Base-by-base conservation (phyloP, 2,888 invertebrate genomes). In the Xestia sexstrigata region DNA sequence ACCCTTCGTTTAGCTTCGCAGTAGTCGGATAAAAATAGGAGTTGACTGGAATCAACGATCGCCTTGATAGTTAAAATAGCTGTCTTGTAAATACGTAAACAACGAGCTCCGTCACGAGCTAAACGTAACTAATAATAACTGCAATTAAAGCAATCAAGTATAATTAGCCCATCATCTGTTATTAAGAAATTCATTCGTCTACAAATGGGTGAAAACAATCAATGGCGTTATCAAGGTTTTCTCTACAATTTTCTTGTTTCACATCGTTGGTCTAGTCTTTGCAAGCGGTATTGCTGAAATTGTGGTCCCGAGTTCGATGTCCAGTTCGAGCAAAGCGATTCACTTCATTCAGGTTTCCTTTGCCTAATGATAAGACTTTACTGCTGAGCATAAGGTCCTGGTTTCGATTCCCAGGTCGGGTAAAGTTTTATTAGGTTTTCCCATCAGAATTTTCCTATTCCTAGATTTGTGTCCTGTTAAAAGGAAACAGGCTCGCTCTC, bases 141-240 rank as follows among this genome's bases (percentile, higher is more conserved):
- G 83, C 39, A 62, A 83, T 79, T 62, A 82, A 82, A 30, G 11
- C 9, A 47, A 17, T 78, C 65, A 62, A 45, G 45, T 67, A 15
- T 77, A 67, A 83, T 77, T 62, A 20, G 20, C 20, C 42, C n/a
- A 76, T 79, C 52, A 67, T 52, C 60, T 62, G 8, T 39, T 35
- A 82, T 82, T 66, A 79, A 11, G 20, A 42, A 58, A 42, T 49
- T 65, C 15, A 65, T 42, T 76, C 45, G 13, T 65, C 23, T 58
- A 23, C 58, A 42, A 65, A 23, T 82, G 17, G 42, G 83, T 82
- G 26, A 76, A 82, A 78, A 49, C 39, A 65, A 78, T 78, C 55
- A 26, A 45, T 9, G 20, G n/a, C 17, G 15, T 52, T 13, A 8
- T n/a, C 66, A 52, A 58, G 35, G 82, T 26, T 65, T 74, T 39